phyloP scores from a whole-genome alignment of 2,113 vertebrate genomes.

The Clarias batrachus region DNA sequence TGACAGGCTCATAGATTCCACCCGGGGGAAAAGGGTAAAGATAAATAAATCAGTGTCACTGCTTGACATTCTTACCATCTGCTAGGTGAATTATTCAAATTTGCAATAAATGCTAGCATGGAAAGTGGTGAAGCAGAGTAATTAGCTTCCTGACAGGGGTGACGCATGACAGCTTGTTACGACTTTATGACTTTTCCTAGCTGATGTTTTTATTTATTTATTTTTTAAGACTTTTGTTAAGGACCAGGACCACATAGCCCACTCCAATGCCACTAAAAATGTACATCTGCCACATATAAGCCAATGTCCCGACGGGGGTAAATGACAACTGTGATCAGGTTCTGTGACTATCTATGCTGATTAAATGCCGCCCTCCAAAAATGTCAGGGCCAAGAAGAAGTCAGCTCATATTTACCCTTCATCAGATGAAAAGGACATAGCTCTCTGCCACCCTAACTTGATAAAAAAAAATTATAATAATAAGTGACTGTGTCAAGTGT shows the following conservation, averaged over 20 bases:
- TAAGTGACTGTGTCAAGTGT: neutral
- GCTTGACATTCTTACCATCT: constrained; percentile 82
- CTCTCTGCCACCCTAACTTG: constrained; percentile 11
- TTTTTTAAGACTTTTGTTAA: constrained; percentile 23
- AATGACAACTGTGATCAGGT: constrained; percentile 67
- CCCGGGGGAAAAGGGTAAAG: constrained; percentile 68
- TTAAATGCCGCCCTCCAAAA: constrained; percentile 71
- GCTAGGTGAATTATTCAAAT: constrained; percentile 82
- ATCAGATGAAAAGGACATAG: constrained; percentile 50
- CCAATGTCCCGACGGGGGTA: constrained; percentile 48
- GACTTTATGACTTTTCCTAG: constrained; percentile 62
- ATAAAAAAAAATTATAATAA: neutral
- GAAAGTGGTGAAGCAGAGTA: constrained; percentile 72
- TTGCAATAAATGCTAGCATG: constrained; percentile 76
- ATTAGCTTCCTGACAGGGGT: constrained; percentile 78
- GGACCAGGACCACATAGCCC: constrained; percentile 26
- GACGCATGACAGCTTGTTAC: constrained; percentile 67
- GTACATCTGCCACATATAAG: constrained; percentile 44
- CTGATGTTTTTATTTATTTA: constrained; percentile 21
- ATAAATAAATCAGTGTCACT: constrained; percentile 80
- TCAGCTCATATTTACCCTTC: constrained; percentile 48
- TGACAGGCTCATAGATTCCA: constrained; percentile 71
- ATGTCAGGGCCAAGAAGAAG: constrained; percentile 62
- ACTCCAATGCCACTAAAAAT: neutral
- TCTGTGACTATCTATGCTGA: constrained; percentile 57